These are phyloP conservation scores for Budorcas taxicolor DNA, from an alignment of 2,113 vertebrate species.

Conservation along the genomic window DNA sequence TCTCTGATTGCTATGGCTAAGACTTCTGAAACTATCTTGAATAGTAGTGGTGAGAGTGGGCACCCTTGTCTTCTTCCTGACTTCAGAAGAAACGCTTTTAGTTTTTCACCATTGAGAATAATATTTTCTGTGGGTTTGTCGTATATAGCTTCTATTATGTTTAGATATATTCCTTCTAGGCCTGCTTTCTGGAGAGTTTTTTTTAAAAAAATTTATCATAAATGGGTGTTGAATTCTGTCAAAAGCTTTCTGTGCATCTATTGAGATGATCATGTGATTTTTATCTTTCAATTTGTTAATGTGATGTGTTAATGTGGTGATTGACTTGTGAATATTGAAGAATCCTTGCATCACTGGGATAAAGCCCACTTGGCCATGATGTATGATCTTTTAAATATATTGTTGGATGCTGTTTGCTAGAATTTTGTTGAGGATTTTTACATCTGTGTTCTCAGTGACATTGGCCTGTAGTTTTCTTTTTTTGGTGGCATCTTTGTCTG, in stretches of 20 bases:
- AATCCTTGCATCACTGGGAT: neutral
- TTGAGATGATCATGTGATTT: neutral
- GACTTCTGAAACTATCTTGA: neutral
- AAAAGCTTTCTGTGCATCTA: neutral
- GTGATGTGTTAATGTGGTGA: neutral
- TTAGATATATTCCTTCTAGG: neutral
- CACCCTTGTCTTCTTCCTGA: neutral
- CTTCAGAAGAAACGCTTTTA: neutral
- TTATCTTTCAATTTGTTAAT: neutral
- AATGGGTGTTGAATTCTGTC: neutral
- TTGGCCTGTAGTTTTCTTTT: neutral
- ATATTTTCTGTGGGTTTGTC: neutral
- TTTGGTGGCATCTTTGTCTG: neutral
- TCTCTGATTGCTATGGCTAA: neutral
- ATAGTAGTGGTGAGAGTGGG: neutral
- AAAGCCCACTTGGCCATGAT: neutral
- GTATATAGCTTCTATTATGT: neutral
- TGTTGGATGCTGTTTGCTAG: neutral
- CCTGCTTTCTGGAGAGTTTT: neutral
- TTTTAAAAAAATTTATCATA: no score
- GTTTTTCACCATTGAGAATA: neutral
- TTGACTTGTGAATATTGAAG: neutral
- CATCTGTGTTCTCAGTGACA: neutral
- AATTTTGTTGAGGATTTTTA: neutral
- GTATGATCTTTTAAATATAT: neutral